Conservation (phyloP, 2,888 invertebrate species). For the Drosophila vallismaia region DNA sequence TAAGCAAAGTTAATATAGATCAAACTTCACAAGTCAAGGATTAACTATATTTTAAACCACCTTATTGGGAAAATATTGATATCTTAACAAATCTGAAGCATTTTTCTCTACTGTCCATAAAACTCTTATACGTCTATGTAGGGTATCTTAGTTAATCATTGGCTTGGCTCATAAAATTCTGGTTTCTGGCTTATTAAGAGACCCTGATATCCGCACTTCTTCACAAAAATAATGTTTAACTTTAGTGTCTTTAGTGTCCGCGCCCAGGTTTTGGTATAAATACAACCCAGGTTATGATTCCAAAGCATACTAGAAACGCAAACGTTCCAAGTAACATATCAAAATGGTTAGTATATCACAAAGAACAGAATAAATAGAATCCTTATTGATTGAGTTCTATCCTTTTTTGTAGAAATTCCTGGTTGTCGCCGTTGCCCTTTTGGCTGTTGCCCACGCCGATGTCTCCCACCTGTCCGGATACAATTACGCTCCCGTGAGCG, state of each 20-base stretch:
- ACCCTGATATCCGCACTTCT: constrained; percentile 68
- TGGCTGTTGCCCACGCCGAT: constrained; percentile 73
- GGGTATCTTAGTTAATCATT: constrained; percentile 39
- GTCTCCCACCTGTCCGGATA: constrained; percentile 77
- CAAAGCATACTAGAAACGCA: constrained; percentile 55
- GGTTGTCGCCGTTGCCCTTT: constrained; percentile 69
- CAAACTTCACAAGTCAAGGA: background rate
- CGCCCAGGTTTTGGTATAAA: constrained; percentile 60
- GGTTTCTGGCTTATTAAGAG: constrained; percentile 76
- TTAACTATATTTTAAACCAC: background rate
- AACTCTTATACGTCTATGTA: constrained; percentile 9
- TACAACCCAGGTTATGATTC: constrained; percentile 35
- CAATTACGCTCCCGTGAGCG: constrained; percentile 61
- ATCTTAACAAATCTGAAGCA: background rate
- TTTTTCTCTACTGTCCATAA: background rate
- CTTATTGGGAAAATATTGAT: background rate
- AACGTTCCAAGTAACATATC: constrained; percentile 60
- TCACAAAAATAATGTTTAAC: constrained; percentile 34
- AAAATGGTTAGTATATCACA: constrained; percentile 59
- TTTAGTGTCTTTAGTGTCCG: constrained; percentile 30
- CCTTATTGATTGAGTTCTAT: constrained; percentile 25
- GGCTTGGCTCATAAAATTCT: constrained; percentile 70
- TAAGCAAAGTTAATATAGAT: background rate
- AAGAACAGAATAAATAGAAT: background rate
- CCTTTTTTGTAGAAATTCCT: constrained; percentile 66